Evolutionary conservation across 2,888 invertebrate species (phyloP).

Genomic region (Dryobota labecula): DNA sequence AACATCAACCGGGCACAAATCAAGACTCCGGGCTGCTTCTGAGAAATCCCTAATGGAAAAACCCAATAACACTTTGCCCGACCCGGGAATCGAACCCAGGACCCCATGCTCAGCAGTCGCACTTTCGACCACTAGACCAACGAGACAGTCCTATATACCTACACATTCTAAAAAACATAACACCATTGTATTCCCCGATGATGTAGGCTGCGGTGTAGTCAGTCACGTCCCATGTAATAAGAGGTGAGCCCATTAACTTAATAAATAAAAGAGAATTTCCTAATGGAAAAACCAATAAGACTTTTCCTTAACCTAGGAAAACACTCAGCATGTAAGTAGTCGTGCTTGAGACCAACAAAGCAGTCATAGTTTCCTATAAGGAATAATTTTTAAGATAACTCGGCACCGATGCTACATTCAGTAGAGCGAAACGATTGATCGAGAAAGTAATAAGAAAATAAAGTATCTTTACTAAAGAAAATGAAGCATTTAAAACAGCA

Average conservation of each 20-base stretch:
- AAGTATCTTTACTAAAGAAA: background rate
- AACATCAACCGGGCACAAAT: no score
- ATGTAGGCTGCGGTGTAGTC: background rate
- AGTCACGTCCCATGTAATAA: background rate
- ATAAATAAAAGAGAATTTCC: background rate
- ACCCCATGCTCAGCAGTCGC: no score
- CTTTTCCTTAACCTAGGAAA: slow-evolving; percentile 1
- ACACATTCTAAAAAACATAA: background rate
- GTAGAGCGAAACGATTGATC: background rate
- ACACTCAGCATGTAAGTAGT: background rate
- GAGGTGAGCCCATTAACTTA: no score
- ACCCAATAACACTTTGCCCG: no score
- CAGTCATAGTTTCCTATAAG: background rate
- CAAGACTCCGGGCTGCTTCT: no score
- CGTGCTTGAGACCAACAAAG: background rate
- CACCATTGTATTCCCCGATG: background rate
- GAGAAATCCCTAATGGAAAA: no score
- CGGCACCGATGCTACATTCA: background rate
- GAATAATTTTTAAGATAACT: background rate
- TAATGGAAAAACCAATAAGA: background rate
- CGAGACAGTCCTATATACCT: no score
- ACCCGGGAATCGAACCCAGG: no score
- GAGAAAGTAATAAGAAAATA: background rate
- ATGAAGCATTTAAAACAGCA: background rate
- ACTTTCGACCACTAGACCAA: no score